Conservation (phyloP, 2,113 vertebrate species). For the Campylomormyrus tamandua region DNA sequence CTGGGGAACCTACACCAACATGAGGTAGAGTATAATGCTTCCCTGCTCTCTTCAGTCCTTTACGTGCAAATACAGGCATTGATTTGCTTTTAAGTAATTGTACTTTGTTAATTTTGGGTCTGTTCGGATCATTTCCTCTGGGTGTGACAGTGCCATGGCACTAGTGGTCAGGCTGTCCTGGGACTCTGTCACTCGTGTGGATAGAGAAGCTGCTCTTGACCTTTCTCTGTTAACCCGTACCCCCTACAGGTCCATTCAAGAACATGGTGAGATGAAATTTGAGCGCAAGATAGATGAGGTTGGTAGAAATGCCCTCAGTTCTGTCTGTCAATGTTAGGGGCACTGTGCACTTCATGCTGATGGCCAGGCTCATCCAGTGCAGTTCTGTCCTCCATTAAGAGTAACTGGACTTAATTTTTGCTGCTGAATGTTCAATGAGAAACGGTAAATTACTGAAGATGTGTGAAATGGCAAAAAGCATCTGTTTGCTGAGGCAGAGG, state of each 20-base stretch:
- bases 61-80: background rate
- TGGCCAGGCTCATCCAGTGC: background rate
- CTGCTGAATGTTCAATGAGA: background rate
- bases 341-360: background rate
- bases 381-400: background rate
- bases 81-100: background rate
- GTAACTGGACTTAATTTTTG: background rate
- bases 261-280: slow-evolving; percentile 79
- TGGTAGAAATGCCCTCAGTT: slow-evolving; percentile 37
- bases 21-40: slow-evolving; percentile 52
- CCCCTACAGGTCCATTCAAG: slow-evolving; percentile 69
- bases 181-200: background rate
- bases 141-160: background rate
- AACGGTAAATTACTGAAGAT: background rate
- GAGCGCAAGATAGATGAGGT: slow-evolving; percentile 93
- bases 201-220: background rate
- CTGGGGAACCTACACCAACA: slow-evolving; percentile 66
- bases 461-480: background rate
- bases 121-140: background rate
- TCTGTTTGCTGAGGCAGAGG: background rate
- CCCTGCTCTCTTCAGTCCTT: background rate
- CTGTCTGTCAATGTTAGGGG: background rate
- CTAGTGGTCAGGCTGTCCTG: background rate
- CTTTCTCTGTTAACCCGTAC: background rate
- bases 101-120: background rate